Base-by-base conservation (phyloP, 2,113 vertebrate species). In the Coptodon bakossiorum region DNA sequence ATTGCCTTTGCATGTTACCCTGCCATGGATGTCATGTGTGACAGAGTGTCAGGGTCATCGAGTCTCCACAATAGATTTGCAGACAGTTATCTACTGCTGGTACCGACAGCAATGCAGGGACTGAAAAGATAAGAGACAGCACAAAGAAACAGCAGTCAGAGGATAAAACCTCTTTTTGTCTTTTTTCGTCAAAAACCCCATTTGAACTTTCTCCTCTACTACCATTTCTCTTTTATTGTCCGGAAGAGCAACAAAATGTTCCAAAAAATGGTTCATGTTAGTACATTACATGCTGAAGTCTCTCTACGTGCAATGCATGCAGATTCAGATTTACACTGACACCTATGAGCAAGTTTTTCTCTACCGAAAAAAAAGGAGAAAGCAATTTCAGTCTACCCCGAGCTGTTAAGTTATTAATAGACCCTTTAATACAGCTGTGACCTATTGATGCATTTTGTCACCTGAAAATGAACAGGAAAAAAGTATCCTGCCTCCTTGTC, bases 51-150 rank as follows among this genome's bases (percentile, higher is more conserved):
- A 22, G 31, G 52, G 45, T 88, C 84, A 84, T 24, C 14, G 52
- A 87, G 24, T 61, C 34, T 29, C 1, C 54, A 83, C 31, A 81
- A 82, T 52, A 3, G 14, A 80, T 52, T 82, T 48, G 36, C 27
- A 40, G 19, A 38, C 11, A n/a, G 48, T 71, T 9, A 24, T 73
- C 19, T 54, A 6, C 27, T 16, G 13, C 13, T 82, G 36, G 66
- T 38, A 17, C 1, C 0, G 3, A 54, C 38, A 52, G 3, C 0
- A 27, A 79, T 36, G 1, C 7, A n/a, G 19, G 5, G 10, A 66
- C 11, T 19, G 7, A 38, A 38, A 48, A 43, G 38, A 80, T 45
- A n/a, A 36, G 66, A 34, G 34, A 34, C 0, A 19, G 2, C 43
- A 8, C 9, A 57, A 17, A 61, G 27, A 43, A 27, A 22, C 14